Percentiles rank a stretch among this genome's conserved stretches.
phyloP scores from a whole-genome alignment of 1,140 invertebrate species.

The Leptoteleia sp. region DNA sequence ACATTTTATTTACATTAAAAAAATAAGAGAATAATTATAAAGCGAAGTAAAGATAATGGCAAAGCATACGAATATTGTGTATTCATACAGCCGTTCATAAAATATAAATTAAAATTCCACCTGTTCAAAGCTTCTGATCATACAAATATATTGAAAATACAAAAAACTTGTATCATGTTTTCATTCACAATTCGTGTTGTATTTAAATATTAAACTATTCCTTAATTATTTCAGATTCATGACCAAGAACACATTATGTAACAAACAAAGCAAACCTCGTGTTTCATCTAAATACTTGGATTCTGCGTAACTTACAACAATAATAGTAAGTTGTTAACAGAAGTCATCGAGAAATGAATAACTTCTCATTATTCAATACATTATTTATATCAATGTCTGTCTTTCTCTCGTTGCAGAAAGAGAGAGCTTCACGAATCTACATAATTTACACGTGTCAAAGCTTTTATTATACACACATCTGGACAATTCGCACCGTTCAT shows the following conservation, averaged over 20 bases:
- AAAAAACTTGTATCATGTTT: constrained; percentile 43
- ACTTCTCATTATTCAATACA: constrained; percentile 33
- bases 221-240: constrained; percentile 1
- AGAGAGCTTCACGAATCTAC: constrained; percentile 63
- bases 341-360: constrained; percentile 1
- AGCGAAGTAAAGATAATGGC: constrained; percentile 1
- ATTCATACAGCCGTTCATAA: neutral
- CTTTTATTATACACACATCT: constrained; percentile 53
- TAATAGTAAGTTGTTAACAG: constrained; percentile 11
- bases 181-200: constrained; percentile 16
- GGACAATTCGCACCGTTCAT: constrained; percentile 8
- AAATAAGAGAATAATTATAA: neutral
- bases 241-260: constrained; percentile 10
- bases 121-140: constrained; percentile 32
- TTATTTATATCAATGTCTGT: constrained; percentile 51
- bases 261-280: constrained; percentile 14
- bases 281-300: neutral
- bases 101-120: constrained; percentile 3
- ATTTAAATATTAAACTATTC: constrained; percentile 14
- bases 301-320: constrained; percentile 4
- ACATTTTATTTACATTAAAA: no score
- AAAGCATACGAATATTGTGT: constrained; percentile 10
- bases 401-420: constrained; percentile 48
- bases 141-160: constrained; percentile 59
- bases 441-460: constrained; percentile 59